Conservation (phyloP, 2,888 invertebrate genomes). For the Drosophila algonquin region DNA sequence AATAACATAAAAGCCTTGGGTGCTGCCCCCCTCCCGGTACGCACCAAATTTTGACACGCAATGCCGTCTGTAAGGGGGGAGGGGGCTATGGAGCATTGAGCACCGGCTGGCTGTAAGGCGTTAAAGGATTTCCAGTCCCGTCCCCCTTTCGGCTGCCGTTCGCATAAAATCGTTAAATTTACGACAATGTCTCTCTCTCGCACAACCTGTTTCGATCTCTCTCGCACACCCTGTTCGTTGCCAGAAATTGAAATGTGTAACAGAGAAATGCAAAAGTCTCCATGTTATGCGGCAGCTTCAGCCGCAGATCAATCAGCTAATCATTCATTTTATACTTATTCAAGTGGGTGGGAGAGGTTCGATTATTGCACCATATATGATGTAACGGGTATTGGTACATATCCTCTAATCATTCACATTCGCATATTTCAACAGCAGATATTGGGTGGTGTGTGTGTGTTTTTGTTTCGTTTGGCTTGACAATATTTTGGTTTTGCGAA, state of each 20-base stretch:
- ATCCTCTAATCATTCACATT: neutral
- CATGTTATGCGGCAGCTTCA: neutral
- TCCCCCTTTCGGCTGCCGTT: slow-evolving; percentile 43
- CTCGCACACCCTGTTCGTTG: neutral
- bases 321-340: slow-evolving; percentile 14
- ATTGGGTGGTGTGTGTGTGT: neutral
- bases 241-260: slow-evolving; percentile 49
- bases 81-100: slow-evolving; percentile 6
- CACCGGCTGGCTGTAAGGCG: slow-evolving; percentile 35
- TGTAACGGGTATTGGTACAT: neutral
- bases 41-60: slow-evolving; percentile 57
- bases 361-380: too few species aligned
- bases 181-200: slow-evolving; percentile 42
- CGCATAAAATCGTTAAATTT: slow-evolving; percentile 76
- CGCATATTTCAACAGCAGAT: neutral
- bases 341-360: neutral
- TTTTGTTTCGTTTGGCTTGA: slow-evolving; percentile 28
- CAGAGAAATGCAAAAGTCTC: slow-evolving; percentile 11
- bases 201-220: neutral
- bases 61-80: neutral
- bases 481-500: slow-evolving; percentile 50
- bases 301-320: slow-evolving; percentile 34
- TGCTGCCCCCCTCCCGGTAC: slow-evolving; percentile 7
- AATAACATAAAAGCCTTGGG: slow-evolving; percentile 34
- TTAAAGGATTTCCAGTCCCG: slow-evolving; percentile 63